Evolutionary conservation across 2,113 vertebrate genomes (phyloP), one percentile per base, ranked within the genome.

Genomic region (Chloroceryle aenea): DNA sequence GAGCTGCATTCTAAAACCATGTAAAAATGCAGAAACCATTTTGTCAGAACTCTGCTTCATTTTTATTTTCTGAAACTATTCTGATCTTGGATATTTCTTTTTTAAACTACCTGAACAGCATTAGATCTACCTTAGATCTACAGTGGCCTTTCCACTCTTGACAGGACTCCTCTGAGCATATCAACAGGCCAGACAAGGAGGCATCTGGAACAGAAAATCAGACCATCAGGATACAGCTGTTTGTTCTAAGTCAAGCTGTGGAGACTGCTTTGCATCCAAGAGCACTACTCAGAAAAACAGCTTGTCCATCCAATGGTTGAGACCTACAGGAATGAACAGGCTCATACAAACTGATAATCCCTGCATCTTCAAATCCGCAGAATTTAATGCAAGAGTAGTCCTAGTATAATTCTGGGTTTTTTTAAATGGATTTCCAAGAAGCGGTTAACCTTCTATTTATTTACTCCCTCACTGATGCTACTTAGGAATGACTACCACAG

Each of bases 151-250:
- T 55, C 66, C 85, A 74, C 62, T 87, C 71, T 11, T 75, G 84
- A 75, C 47, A 85, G 27, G 48, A 79, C 34, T 87, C 75, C 90
- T 82, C 71, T 87, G 85, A 96, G 69, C 67, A 64, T 89, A 76
- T 62, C 53, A 89, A 67, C 93, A 84, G 73, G 59, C 87, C 52
- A 79, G 36, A 95, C 36, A 85, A 82, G 36, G 66, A 94, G 15
- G 74, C n/a, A 92, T 72, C 67, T 79, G 93, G 81, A 96, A 91
- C 40, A 91, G 58, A 87, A 87, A 86, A 87, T 56, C 4, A 61
- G 47, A 91, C 52, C 43, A 63, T 56, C 56, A 56, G 73, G 81
- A 89, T 52, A 76, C 45, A 38, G 58, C 42, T 74, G 71, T 38
- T 92, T 43, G 2, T 25, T 87, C 58, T 66, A 66, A 58, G 81